Evolutionary conservation across 2,113 vertebrate species (phyloP).

Genomic region (Sterna hirundo): DNA sequence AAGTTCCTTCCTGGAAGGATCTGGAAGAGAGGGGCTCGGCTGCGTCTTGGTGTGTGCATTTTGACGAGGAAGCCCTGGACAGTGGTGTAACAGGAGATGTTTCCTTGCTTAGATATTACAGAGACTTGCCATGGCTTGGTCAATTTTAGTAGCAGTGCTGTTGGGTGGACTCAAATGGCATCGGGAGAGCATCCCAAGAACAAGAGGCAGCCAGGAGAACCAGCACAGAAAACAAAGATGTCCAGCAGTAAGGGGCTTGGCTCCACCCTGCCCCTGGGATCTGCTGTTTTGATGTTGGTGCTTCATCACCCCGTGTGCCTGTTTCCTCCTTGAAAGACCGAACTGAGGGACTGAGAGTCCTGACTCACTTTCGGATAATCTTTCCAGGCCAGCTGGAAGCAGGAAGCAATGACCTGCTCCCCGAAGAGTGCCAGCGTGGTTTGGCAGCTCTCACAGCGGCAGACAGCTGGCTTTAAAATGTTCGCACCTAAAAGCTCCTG

Average conservation of each 20-base stretch:
- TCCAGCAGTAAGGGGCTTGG: not conserved
- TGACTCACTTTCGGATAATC: not conserved
- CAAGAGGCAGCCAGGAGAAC: not conserved
- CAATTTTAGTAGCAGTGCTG: not conserved
- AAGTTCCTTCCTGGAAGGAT: not conserved
- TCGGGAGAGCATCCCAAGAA: not conserved
- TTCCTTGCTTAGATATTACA: not conserved
- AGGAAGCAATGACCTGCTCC: not conserved
- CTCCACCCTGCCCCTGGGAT: not conserved
- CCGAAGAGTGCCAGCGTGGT: not conserved
- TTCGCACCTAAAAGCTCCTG: constrained; percentile 23
- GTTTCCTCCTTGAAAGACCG: not conserved
- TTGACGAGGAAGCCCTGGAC: not conserved
- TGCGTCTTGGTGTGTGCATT: not conserved
- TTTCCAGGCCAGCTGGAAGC: constrained; percentile 7
- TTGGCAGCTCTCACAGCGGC: constrained; percentile 24
- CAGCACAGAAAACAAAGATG: not conserved
- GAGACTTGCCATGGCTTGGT: not conserved
- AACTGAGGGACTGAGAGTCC: not conserved
- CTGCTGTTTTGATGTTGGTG: not conserved
- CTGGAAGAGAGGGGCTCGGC: not conserved
- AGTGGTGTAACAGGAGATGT: not conserved
- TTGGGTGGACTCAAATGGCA: not conserved
- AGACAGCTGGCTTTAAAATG: constrained; percentile 14
- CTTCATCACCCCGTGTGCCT: not conserved